Evolutionary conservation across 2,797 vertebrate genomes (phyloP).

Genomic region (Philypnodon macrostomus): DNA sequence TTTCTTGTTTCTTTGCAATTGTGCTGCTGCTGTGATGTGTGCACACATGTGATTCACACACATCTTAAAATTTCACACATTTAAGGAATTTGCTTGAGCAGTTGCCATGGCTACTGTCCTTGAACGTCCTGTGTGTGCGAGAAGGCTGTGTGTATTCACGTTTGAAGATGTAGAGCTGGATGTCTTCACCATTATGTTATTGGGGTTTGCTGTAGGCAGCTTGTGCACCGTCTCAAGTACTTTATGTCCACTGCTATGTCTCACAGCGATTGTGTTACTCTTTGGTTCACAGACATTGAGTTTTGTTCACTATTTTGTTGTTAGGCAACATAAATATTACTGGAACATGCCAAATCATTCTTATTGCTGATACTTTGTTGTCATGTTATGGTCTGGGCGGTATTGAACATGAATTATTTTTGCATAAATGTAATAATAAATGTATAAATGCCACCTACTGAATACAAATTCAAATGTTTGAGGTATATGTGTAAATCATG

Average conservation of each 20-base stretch:
- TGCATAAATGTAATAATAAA: too few relatives aligned
- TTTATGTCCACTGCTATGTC: slow-evolving; percentile 3
- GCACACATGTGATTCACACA: slow-evolving; percentile 37
- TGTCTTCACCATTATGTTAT: slow-evolving; percentile 28
- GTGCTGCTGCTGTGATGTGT: not conserved
- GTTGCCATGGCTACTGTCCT: slow-evolving; percentile 64
- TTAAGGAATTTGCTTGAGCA: slow-evolving; percentile 31
- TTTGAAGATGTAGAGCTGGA: slow-evolving; percentile 11
- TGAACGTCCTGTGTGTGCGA: slow-evolving; percentile 29
- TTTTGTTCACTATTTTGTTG: too few relatives aligned
- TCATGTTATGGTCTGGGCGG: too few relatives aligned
- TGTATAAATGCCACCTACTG: not conserved
- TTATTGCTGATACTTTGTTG: too few relatives aligned
- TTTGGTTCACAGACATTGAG: not conserved
- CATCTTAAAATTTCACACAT: slow-evolving; percentile 35
- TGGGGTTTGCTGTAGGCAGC: slow-evolving; percentile 22
- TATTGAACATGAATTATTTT: too few relatives aligned
- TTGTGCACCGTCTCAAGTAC: slow-evolving; percentile 15
- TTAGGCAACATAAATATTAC: too few relatives aligned
- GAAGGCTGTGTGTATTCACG: slow-evolving; percentile 4
- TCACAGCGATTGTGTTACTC: not conserved
- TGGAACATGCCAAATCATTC: too few relatives aligned
- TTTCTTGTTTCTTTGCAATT: not conserved
- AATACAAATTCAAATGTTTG: not conserved
- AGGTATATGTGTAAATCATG: not conserved